Conservation (phyloP, 2,113 vertebrate species). For the Monopterus albus region DNA sequence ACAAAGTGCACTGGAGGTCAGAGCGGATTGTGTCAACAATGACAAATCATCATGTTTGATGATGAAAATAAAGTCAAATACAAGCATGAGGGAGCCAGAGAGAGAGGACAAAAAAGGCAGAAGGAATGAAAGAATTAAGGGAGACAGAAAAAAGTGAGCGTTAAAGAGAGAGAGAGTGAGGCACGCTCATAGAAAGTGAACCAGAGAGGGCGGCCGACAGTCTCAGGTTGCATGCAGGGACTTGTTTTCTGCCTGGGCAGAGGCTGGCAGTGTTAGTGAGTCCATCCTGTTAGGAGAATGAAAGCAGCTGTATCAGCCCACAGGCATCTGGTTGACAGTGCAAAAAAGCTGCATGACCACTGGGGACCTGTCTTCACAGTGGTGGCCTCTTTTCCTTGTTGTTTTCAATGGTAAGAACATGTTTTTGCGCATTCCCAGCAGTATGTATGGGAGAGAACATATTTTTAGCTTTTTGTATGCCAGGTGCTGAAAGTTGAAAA, state of each 20-base stretch:
- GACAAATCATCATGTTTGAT: slow-evolving; percentile 51
- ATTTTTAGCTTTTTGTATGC: slow-evolving; percentile 25
- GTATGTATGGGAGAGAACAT: slow-evolving; percentile 12
- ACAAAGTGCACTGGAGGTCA: slow-evolving; percentile 42
- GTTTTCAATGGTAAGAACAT: slow-evolving; percentile 54
- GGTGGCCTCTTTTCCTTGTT: slow-evolving; percentile 51
- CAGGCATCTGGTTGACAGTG: slow-evolving; percentile 66
- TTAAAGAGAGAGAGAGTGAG: slow-evolving; percentile 11
- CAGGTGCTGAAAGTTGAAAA: slow-evolving; percentile 48
- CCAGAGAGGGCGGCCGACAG: neutral
- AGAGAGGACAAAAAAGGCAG: neutral
- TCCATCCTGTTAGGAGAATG: slow-evolving; percentile 49
- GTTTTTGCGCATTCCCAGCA: slow-evolving; percentile 50
- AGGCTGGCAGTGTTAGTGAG: slow-evolving; percentile 45
- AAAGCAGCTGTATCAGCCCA: slow-evolving; percentile 65
- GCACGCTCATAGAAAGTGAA: slow-evolving; percentile 35
- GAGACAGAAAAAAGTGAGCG: slow-evolving; percentile 1
- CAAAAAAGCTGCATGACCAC: slow-evolving; percentile 60
- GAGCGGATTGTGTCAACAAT: slow-evolving; percentile 35
- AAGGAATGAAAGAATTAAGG: slow-evolving; percentile 19
- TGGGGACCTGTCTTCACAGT: slow-evolving; percentile 54
- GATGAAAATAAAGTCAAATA: slow-evolving; percentile 51
- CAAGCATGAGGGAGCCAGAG: slow-evolving; percentile 15
- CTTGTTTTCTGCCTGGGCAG: slow-evolving; percentile 43
- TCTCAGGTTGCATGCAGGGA: slow-evolving; percentile 44